These are phyloP conservation scores for Acholoe squamosa DNA, from an alignment of 2,888 invertebrate species.

Conservation along the genomic window DNA sequence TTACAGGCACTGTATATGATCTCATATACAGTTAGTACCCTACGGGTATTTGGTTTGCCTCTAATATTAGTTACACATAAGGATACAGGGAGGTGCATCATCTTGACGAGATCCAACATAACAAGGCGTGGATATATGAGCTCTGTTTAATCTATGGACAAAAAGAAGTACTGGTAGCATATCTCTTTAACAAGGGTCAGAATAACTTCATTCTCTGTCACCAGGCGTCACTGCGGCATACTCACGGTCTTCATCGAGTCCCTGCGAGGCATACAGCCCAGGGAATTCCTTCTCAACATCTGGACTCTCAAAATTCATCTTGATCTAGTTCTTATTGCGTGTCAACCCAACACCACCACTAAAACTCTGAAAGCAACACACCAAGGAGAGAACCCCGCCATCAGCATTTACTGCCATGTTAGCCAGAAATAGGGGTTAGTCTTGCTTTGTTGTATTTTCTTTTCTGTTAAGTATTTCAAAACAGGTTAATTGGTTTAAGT, in stretches of 20 bases:
- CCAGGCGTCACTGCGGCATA: slow-evolving; percentile 52
- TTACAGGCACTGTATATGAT: background rate
- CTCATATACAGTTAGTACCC: background rate
- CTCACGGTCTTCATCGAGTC: slow-evolving; percentile 46
- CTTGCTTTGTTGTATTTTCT: background rate
- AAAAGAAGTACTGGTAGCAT: background rate
- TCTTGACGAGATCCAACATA: background rate
- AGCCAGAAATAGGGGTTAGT: background rate
- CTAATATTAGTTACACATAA: background rate
- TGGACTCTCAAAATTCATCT: slow-evolving; percentile 70
- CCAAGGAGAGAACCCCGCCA: slow-evolving; percentile 26
- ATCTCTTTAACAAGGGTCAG: background rate
- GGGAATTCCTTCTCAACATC: slow-evolving; percentile 69
- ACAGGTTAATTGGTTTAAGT: too few relatives aligned
- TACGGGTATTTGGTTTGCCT: background rate
- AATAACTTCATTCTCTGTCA: slow-evolving; percentile 56
- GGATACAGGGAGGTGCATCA: background rate
- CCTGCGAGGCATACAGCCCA: slow-evolving; percentile 67
- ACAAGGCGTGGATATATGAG: slow-evolving; percentile 13
- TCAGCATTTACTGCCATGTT: slow-evolving; percentile 2
- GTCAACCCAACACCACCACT: slow-evolving; percentile 60
- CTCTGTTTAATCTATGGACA: slow-evolving; percentile 10
- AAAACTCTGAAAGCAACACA: slow-evolving; percentile 60
- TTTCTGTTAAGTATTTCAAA: too few relatives aligned
- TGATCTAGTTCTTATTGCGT: slow-evolving; percentile 15